Evolutionary conservation across 2,113 vertebrate genomes (phyloP), one percentile per base, ranked within the genome.

Genomic region (Hippocampus zosterae): DNA sequence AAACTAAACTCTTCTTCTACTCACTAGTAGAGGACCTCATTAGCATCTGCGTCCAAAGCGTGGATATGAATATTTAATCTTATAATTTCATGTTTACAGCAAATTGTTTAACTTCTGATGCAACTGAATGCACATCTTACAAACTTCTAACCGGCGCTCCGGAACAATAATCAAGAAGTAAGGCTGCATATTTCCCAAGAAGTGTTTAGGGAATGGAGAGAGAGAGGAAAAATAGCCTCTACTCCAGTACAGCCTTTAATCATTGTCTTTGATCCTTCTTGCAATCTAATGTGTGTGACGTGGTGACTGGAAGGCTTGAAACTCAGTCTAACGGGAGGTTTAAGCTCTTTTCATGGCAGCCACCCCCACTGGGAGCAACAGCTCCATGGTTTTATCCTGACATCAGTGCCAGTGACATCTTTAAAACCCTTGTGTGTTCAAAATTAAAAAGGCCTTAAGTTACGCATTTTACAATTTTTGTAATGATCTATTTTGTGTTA

Each of bases 21-120:
- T 21, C 33, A 21, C 55, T 1, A 27, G 27, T 63, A 65, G 63
- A 44, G 41, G 63, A 42, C 40, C 2, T 44, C 18, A 7, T 42
- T 48, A 25, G 64, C 64, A 18, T 19, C 27, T 18, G 15, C 27
- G 18, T 60, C 27, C 27, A 60, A 60, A 33, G 16, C 37, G 50
- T 40, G 0, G 41, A 33, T 61, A 40, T 69, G 67, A 61, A 72
- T 41, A 72, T 77, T 84, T 67, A 74, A 80, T 73, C 64, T 61
- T 64, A 21, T 62, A 19, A 60, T 77, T 73, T 76, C 55, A 73
- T 55, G 21, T 18, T 68, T 68, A 23, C 2, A 37, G 70, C 64
- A 75, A 79, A 82, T 61, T 59, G 68, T 78, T 85, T 75, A 7
- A 72, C 61, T 68, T 46, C 70, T 85, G 85, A 85, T 78, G 81